These are phyloP conservation scores for Cenopis cana DNA, from an alignment of 2,888 invertebrate species.

Conservation along the genomic window DNA sequence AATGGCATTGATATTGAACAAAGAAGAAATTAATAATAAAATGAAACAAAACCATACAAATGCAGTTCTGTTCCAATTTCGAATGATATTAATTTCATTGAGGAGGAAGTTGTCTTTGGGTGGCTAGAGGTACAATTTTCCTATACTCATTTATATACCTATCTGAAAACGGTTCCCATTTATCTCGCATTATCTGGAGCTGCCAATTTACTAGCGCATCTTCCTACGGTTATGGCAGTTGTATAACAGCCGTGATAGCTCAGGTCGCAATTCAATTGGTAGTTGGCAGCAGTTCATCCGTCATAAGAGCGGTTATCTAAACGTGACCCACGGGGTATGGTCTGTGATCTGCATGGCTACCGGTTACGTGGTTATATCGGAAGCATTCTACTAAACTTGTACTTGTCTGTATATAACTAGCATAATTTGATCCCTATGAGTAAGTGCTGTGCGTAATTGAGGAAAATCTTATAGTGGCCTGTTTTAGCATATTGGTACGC, in stretches of 20 bases:
- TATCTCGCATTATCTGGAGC: no score
- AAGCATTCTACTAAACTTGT: constrained; percentile 8
- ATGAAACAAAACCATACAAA: no score
- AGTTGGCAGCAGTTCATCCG: constrained; percentile 1
- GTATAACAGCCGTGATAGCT: constrained; percentile 21
- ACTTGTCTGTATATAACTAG: neutral
- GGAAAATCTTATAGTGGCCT: neutral
- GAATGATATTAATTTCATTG: no score
- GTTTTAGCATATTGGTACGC: neutral
- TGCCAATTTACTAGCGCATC: constrained; percentile 14
- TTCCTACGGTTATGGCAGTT: constrained; percentile 32
- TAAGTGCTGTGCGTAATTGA: neutral
- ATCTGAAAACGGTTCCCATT: no score
- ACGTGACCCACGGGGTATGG: constrained; percentile 16
- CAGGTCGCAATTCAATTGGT: constrained; percentile 16
- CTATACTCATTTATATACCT: no score
- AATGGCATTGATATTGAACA: no score
- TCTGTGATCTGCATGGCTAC: constrained; percentile 27
- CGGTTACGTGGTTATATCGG: constrained; percentile 45
- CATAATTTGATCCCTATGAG: no score
- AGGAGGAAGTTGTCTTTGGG: no score
- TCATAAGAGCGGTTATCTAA: constrained; percentile 25
- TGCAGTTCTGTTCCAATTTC: no score
- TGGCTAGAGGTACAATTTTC: no score
- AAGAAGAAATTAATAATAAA: no score